phyloP scores from a whole-genome alignment of 2,888 invertebrate genomes.

The Nasonia oneida region DNA sequence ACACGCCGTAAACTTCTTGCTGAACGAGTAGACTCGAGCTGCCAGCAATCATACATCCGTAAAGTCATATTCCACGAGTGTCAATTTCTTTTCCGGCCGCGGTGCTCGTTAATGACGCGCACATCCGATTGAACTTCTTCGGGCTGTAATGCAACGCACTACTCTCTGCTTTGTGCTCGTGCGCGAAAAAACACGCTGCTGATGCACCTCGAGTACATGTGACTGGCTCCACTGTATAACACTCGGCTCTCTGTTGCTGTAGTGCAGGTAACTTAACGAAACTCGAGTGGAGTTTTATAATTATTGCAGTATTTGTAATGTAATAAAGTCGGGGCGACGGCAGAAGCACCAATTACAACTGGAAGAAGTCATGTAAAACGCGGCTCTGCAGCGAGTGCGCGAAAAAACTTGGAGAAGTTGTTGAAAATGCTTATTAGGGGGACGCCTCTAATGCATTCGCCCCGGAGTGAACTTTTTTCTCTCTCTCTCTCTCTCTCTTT shows the following conservation, averaged over 20 bases:
- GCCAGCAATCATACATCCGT: conserved; percentile 17
- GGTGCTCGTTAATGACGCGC: conserved; percentile 35
- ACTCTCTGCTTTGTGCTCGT: not conserved
- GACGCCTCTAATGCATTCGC: conserved; percentile 14
- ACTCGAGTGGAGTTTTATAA: conserved; percentile 63
- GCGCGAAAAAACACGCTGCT: not conserved
- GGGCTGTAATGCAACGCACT: not conserved
- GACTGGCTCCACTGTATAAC: not conserved
- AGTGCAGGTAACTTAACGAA: conserved; percentile 64
- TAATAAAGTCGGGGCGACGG: conserved; percentile 31
- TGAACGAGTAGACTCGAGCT: not conserved
- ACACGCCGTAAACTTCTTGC: not conserved
- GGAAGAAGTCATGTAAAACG: conserved; percentile 49
- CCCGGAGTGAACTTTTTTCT: conserved; percentile 18
- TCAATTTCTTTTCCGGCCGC: conserved; percentile 44
- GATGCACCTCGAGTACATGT: not conserved
- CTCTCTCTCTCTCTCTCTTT: not conserved
- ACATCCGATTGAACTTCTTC: conserved; percentile 41
- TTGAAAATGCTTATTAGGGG: conserved; percentile 48
- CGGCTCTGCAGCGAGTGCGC: not conserved
- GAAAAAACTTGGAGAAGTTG: conserved; percentile 23
- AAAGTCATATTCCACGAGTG: conserved; percentile 47
- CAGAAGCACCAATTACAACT: conserved; percentile 50
- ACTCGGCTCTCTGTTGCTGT: not conserved
- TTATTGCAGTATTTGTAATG: conserved; percentile 62